Evolutionary conservation across 2,113 vertebrate genomes (phyloP), one percentile per base, ranked within the genome.

Genomic region (Pollachius pollachius): DNA sequence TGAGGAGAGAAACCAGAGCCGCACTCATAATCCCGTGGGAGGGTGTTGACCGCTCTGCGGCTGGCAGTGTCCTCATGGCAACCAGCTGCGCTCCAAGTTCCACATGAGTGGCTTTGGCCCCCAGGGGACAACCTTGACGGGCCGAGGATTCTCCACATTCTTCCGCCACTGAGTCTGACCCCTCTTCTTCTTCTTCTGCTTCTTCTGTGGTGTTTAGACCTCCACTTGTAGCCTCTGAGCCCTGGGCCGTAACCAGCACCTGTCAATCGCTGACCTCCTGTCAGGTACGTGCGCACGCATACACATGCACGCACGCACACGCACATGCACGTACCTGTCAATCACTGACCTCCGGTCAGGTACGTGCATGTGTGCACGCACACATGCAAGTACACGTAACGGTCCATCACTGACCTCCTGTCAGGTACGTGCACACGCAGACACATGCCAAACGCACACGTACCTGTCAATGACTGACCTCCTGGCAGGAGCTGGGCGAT

Each of bases 161-260:
- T 85, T 84, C 71, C 72, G 85, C 65, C 23, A 54, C 52, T 86
- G 19, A 56, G 70, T 65, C n/a, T 64, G 75, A 74, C 25, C 30
- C 23, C 17, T 30, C 30, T 30, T 30, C 30, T 30, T 30, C 30
- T 30, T 30, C 30, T 2, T 30, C 30, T 30, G 68, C 6, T 62
- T 74, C 69, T 1, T 19, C 63, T 21, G 19, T 79, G 62, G 34
- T 73, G 58, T 77, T 75, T 79, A 90, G 87, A 87, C 89, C 66
- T 84, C 74, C 81, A 73, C 71, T 82, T 85, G 71, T 82, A 77
- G 72, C 67, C 21, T 62, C 67, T 79, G 69, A 81, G 73, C 73
- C 76, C 77, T 77, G 70, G 80, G 78, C 72, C 27, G 80, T 80
- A 80, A 81, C 80, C 73, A 78, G 78, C 62, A 6, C 64, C 64